These are phyloP conservation scores for Nannoperca obscura DNA, from an alignment of 2,797 vertebrate genomes.

Conservation along the genomic window DNA sequence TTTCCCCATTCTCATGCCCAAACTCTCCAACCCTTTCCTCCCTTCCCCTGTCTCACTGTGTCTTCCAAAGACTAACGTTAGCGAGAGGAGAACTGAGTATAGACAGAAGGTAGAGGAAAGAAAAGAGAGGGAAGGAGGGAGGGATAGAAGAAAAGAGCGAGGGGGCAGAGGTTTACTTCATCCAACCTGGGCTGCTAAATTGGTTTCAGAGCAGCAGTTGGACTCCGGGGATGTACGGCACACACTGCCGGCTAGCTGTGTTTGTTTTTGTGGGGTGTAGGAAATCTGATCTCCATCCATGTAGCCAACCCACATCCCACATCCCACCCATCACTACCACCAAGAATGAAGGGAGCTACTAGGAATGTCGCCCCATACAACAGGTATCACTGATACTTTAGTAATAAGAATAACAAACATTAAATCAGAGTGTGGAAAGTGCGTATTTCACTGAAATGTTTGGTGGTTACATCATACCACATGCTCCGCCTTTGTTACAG, in stretches of 20 bases:
- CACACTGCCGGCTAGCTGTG: slow-evolving; percentile 79
- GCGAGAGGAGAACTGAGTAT: slow-evolving; percentile 73
- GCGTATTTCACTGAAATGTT: slow-evolving; percentile 59
- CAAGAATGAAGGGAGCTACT: slow-evolving; percentile 61
- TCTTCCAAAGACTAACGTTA: slow-evolving; percentile 75
- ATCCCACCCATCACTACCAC: slow-evolving; percentile 74
- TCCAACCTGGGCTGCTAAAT: slow-evolving; percentile 87
- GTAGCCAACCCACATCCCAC: slow-evolving; percentile 76
- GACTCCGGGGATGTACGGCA: slow-evolving; percentile 82
- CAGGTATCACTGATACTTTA: slow-evolving; percentile 64
- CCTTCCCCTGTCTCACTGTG: slow-evolving; percentile 56
- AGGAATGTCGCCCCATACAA: slow-evolving; percentile 62
- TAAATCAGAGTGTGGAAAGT: slow-evolving; percentile 50
- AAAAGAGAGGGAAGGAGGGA: slow-evolving; percentile 55
- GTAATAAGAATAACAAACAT: slow-evolving; percentile 65
- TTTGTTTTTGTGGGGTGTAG: slow-evolving; percentile 82
- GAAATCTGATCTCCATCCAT: slow-evolving; percentile 77
- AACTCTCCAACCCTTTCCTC: slow-evolving; percentile 68
- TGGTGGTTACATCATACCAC: slow-evolving; percentile 72
- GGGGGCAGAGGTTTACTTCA: slow-evolving; percentile 83
- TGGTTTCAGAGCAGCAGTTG: slow-evolving; percentile 88
- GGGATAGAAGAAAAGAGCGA: slow-evolving; percentile 65
- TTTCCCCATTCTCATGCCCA: slow-evolving; percentile 64
- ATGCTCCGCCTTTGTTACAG: slow-evolving; percentile 60
- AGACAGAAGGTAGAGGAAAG: slow-evolving; percentile 59